A percentile compares a stretch with the other conserved stretches of the same genome.
phyloP scores from a whole-genome alignment of 2,888 invertebrate genomes.

The Eupsilia transversa region DNA sequence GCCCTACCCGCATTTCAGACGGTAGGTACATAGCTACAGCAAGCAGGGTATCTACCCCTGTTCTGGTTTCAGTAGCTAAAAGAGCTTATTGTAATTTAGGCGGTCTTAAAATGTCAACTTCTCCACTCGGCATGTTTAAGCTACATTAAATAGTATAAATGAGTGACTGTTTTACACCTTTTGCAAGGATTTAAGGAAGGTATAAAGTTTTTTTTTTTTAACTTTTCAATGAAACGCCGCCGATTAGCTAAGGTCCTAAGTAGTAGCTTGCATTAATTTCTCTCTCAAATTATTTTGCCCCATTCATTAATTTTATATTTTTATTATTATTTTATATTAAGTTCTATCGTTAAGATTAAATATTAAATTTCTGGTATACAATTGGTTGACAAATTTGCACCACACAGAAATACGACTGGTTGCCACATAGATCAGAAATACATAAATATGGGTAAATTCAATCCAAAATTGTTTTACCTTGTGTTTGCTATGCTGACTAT shows the following conservation, averaged over 20 bases:
- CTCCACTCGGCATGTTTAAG: slow-evolving; percentile 41
- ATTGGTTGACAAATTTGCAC: not conserved
- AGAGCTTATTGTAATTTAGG: slow-evolving; percentile 63
- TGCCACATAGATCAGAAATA: not conserved
- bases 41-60: slow-evolving; percentile 37
- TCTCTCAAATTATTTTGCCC: not conserved
- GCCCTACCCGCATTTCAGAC: slow-evolving; percentile 46
- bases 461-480: not conserved
- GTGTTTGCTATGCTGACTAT: not conserved
- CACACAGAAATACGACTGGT: not conserved
- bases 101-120: slow-evolving; percentile 61
- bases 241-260: not conserved
- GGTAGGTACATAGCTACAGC: slow-evolving; percentile 43
- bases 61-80: slow-evolving; percentile 56
- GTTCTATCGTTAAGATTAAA: not conserved
- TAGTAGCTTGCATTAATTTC: not conserved
- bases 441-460: not conserved
- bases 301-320: not conserved
- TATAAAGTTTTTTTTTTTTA: not conserved
- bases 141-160: slow-evolving; percentile 46
- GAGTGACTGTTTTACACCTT: slow-evolving; percentile 26
- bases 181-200: not conserved
- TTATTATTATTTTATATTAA: too few relatives aligned
- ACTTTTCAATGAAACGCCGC: not conserved
- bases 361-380: not conserved